These are phyloP conservation scores for Diabrotica balteata DNA, from an alignment of 2,888 invertebrate species.

Conservation along the genomic window DNA sequence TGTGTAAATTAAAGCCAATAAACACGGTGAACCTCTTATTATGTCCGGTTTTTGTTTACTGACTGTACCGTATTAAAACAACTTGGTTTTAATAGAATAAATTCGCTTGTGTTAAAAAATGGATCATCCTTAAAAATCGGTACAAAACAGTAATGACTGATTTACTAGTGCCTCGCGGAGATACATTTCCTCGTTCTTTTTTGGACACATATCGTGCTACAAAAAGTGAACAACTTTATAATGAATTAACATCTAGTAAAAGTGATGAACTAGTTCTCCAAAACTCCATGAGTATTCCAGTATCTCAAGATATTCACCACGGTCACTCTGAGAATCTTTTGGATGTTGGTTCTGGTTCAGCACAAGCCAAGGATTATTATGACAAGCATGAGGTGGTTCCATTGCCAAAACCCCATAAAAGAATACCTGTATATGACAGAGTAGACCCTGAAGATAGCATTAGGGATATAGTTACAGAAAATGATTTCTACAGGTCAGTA, in stretches of 20 bases:
- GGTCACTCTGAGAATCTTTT: constrained; percentile 60
- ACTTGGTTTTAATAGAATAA: too few relatives aligned
- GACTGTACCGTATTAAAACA: too few relatives aligned
- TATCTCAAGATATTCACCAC: constrained; percentile 60
- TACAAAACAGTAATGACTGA: constrained; percentile 54
- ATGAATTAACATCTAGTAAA: constrained; percentile 63
- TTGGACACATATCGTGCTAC: constrained; percentile 58
- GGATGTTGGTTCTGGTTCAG: constrained; percentile 52
- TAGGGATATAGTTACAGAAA: constrained; percentile 69
- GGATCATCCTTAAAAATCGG: constrained; percentile 16
- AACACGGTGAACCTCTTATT: neutral
- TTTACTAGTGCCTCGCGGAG: constrained; percentile 58
- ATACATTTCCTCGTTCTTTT: constrained; percentile 60
- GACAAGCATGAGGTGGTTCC: constrained; percentile 53
- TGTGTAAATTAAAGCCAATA: constrained; percentile 3
- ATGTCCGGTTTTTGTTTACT: neutral
- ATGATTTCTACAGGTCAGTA: constrained; percentile 68
- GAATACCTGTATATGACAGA: constrained; percentile 61
- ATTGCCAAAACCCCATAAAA: constrained; percentile 47
- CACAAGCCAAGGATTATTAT: constrained; percentile 52
- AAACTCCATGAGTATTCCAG: constrained; percentile 57
- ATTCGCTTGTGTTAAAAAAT: constrained; percentile 7
- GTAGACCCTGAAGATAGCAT: constrained; percentile 71
- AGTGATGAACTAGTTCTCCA: constrained; percentile 64
- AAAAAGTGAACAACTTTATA: constrained; percentile 55